Evolutionary conservation across 2,113 vertebrate genomes (phyloP).

Genomic region (Sorex araneus): DNA sequence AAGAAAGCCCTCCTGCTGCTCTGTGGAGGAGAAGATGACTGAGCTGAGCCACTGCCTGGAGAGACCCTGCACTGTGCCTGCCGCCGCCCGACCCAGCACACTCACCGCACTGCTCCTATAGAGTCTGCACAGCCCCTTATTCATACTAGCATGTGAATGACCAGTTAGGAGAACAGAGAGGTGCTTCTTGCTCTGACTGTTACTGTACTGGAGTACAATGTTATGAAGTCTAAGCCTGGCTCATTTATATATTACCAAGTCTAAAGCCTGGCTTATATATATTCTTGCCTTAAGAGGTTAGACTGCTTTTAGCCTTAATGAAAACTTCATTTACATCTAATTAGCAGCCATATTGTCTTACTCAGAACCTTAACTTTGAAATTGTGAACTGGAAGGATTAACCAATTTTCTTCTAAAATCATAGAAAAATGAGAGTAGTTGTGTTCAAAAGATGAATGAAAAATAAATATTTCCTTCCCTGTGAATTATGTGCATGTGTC

Average conservation of each 20-base stretch:
- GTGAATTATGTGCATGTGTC: neutral
- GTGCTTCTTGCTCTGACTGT: conserved; percentile 5
- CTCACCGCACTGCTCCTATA: neutral
- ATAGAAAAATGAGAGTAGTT: neutral
- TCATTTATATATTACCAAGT: neutral
- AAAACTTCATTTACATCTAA: conserved; percentile 70
- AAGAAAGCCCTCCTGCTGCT: conserved; percentile 95
- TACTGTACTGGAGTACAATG: conserved; percentile 41
- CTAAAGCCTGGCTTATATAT: conserved; percentile 20
- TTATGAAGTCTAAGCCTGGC: too few relatives aligned
- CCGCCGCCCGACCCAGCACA: accelerated
- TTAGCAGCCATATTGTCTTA: conserved; percentile 67
- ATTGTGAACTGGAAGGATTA: conserved; percentile 58
- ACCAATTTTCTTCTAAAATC: neutral
- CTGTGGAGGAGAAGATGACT: conserved; percentile 95
- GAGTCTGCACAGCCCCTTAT: conserved; percentile 43
- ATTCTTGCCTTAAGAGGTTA: conserved; percentile 49
- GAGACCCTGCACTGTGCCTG: conserved; percentile 37
- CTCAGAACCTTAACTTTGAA: conserved; percentile 75
- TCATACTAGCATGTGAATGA: conserved; percentile 57
- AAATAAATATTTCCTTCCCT: conserved; percentile 72
- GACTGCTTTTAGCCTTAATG: conserved; percentile 58
- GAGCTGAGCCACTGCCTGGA: conserved; percentile 51
- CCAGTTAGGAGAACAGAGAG: neutral
- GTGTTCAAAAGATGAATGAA: conserved; percentile 1